Evolutionary conservation across 2,797 vertebrate genomes (phyloP).

Genomic region (Ispidina lecontei): DNA sequence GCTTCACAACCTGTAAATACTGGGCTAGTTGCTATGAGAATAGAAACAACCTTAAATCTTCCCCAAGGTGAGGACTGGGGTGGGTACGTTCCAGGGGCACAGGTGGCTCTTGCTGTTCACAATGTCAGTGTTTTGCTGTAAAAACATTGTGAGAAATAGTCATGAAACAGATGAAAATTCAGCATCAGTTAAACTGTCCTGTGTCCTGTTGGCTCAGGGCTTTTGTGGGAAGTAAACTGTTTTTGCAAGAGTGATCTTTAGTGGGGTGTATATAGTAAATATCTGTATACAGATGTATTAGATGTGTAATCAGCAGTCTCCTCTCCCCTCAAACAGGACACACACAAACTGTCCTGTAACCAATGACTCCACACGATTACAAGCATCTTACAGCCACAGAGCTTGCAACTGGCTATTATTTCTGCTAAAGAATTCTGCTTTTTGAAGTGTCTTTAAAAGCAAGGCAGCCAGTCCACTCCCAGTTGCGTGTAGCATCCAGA

Average conservation of each 20-base stretch:
- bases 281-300: too few species aligned
- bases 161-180: background rate
- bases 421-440: background rate
- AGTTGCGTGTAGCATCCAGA: background rate
- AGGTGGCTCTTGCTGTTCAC: background rate
- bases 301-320: background rate
- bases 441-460: background rate
- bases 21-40: background rate
- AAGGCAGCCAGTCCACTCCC: background rate
- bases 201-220: background rate
- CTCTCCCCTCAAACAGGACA: background rate
- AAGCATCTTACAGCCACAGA: background rate
- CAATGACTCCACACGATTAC: background rate
- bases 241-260: background rate
- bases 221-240: background rate
- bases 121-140: background rate
- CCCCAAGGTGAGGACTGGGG: background rate
- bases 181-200: background rate
- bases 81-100: background rate
- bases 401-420: background rate
- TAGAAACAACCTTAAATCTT: background rate
- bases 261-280: background rate
- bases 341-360: background rate
- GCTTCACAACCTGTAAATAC: background rate
- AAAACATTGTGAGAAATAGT: background rate